Evolutionary conservation across 2,888 invertebrate species (phyloP).

Genomic region (Tryphoninae sp.): DNA sequence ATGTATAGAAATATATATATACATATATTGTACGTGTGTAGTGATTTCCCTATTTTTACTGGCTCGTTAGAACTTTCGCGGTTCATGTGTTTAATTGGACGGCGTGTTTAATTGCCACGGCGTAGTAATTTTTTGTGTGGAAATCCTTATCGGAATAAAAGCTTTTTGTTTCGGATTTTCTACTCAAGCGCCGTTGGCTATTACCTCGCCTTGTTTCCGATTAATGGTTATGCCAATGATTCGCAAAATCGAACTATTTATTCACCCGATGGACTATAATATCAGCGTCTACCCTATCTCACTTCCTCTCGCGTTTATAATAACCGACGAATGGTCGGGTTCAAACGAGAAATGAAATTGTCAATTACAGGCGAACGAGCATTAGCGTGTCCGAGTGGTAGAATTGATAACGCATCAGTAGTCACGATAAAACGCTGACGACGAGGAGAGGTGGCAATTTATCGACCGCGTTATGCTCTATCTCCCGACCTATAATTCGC

Average conservation of each 20-base stretch:
- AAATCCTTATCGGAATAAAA: constrained; percentile 26
- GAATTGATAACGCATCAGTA: constrained; percentile 55
- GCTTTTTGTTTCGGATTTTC: constrained; percentile 27
- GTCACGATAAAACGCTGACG: constrained; percentile 65
- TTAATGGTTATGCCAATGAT: constrained; percentile 7
- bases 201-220: constrained; percentile 10
- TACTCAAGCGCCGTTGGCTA: constrained; percentile 2
- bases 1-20: not conserved
- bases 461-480: constrained; percentile 68
- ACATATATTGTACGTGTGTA: not conserved
- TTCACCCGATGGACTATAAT: constrained; percentile 30
- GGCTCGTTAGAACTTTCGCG: constrained; percentile 42
- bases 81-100: constrained; percentile 40
- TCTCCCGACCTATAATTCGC: constrained; percentile 68
- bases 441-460: constrained; percentile 66
- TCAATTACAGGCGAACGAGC: constrained; percentile 49
- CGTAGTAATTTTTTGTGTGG: not conserved
- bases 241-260: constrained; percentile 30
- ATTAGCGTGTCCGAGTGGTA: constrained; percentile 32
- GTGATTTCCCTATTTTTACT: constrained; percentile 19
- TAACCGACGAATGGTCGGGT: constrained; percentile 35
- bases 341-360: constrained; percentile 45
- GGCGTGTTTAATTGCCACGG: constrained; percentile 4
- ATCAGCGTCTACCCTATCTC: not conserved
- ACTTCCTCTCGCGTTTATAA: constrained; percentile 10